Percentiles rank a stretch among this genome's conserved stretches.
These are phyloP conservation scores for Drosophila sechellia DNA, from an alignment of 1,140 invertebrate species.

Conservation along the genomic window DNA sequence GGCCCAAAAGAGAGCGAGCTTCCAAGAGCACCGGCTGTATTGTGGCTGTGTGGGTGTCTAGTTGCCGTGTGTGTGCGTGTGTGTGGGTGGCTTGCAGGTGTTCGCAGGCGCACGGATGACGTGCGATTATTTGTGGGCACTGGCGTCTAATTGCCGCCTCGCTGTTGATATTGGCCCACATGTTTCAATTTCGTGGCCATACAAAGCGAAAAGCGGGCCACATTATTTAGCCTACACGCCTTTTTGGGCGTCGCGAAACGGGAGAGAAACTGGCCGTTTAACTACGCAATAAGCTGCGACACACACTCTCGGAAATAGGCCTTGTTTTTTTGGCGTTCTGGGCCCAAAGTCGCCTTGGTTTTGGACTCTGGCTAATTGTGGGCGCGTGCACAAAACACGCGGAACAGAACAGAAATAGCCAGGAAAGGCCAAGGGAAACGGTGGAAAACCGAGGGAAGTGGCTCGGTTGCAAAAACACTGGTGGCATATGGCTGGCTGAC, in stretches of 20 bases:
- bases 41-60: constrained; percentile 28
- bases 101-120: constrained; percentile 57
- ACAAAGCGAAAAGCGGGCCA: constrained; percentile 2
- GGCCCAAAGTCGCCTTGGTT: constrained; percentile 10
- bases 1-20: constrained; percentile 24
- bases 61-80: neutral
- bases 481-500: constrained; percentile 67
- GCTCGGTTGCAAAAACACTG: constrained; percentile 4
- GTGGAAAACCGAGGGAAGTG: constrained; percentile 6
- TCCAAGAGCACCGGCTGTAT: constrained; percentile 52
- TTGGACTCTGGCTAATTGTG: constrained; percentile 15
- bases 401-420: constrained; percentile 20
- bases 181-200: constrained; percentile 45
- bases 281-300: constrained; percentile 61
- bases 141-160: constrained; percentile 59
- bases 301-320: constrained; percentile 10
- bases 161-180: constrained; percentile 58
- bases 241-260: neutral
- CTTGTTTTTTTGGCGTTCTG: constrained; percentile 9
- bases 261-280: constrained; percentile 14
- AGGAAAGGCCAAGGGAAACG: constrained; percentile 6
- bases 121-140: constrained; percentile 41
- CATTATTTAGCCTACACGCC: constrained; percentile 44
- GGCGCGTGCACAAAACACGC: constrained; percentile 24
- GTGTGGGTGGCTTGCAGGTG: constrained; percentile 43